phyloP scores from a whole-genome alignment of 2,113 vertebrate genomes.

The Thalassarche chlororhynchos region DNA sequence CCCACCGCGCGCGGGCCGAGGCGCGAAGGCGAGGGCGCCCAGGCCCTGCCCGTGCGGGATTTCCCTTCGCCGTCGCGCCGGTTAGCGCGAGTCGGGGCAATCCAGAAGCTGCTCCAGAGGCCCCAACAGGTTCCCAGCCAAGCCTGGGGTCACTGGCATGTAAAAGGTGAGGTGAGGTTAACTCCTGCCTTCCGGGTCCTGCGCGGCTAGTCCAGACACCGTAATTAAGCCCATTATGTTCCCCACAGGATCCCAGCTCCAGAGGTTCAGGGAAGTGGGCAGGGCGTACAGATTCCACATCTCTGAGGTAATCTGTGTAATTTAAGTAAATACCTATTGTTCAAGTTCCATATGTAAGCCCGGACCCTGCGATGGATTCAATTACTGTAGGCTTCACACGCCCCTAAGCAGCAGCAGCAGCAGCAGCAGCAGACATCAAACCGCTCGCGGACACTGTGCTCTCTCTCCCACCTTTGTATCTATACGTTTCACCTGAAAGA shows the following conservation, averaged over 20 bases:
- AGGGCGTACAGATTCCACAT: conserved; percentile 38
- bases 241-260: conserved; percentile 50
- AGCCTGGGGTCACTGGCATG: conserved; percentile 19
- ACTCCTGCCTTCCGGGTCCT: conserved; percentile 58
- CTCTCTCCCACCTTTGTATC: neutral
- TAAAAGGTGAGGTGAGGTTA: conserved; percentile 63
- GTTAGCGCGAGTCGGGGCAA: neutral
- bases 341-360: conserved; percentile 7
- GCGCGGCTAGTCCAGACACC: conserved; percentile 37
- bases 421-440: neutral
- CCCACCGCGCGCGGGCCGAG: neutral
- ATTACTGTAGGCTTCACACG: neutral
- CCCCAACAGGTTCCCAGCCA: neutral
- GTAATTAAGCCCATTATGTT: conserved; percentile 64
- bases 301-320: conserved; percentile 55
- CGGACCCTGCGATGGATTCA: neutral
- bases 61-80: neutral
- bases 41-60: neutral
- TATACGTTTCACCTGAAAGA: neutral
- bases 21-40: neutral
- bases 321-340: conserved; percentile 53
- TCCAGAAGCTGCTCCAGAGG: neutral
- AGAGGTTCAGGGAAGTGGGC: conserved; percentile 45
- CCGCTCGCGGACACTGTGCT: fast-evolving
- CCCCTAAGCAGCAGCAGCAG: neutral